These are phyloP conservation scores for Eucidaris tribuloides DNA, from an alignment of 35 echinoderm and acorn worm genomes.

Conservation along the genomic window DNA sequence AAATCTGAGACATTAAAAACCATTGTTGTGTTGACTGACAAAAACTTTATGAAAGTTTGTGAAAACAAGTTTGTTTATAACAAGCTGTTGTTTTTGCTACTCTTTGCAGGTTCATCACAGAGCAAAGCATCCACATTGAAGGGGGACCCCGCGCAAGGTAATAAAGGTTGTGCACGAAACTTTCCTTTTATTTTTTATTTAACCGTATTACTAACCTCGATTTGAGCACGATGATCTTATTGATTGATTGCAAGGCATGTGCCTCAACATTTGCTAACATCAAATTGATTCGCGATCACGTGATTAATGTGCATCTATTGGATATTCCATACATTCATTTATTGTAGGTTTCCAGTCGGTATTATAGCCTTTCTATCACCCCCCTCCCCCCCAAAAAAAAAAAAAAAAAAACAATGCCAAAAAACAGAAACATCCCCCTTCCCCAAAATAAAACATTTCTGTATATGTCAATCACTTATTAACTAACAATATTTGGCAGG, in stretches of 20 bases:
- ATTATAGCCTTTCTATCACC: neutral
- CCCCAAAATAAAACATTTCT: no score
- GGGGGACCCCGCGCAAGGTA: conserved; percentile 10
- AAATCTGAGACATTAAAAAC: neutral
- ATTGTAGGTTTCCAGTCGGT: neutral
- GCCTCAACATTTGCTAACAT: no score
- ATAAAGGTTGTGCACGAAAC: conserved; percentile 27
- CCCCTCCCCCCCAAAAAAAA: neutral
- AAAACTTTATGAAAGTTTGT: neutral
- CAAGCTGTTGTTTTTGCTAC: no score
- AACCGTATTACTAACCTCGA: neutral
- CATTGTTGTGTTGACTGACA: neutral
- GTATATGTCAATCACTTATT: no score
- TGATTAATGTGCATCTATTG: no score
- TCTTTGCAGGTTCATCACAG: neutral
- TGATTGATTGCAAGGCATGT: no score
- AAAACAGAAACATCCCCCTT: no score
- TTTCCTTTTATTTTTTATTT: conserved; percentile 6
- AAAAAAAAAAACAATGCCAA: no score
- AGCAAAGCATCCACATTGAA: neutral
- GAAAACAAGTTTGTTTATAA: neutral
- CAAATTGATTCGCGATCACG: no score
- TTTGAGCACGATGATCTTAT: neutral
- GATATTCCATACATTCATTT: no score
- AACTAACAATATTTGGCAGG: no score